Conservation (phyloP, 2,113 vertebrate species). For the Camarhynchus parvulus region DNA sequence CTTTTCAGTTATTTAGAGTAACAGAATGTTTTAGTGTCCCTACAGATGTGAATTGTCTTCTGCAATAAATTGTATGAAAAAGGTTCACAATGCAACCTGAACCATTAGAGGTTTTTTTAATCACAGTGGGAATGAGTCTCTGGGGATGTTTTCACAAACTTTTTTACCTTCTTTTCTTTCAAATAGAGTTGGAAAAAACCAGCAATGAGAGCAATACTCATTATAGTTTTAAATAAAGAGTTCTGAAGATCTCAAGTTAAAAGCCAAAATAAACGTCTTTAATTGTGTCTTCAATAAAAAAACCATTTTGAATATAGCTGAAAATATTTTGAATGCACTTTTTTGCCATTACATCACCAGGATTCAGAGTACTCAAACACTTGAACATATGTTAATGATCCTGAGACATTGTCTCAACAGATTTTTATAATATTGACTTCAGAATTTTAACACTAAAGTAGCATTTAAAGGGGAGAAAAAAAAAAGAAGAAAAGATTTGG, state of each 20-base stretch:
- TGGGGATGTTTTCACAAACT: background rate
- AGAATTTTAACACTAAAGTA: background rate
- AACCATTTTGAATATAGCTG: background rate
- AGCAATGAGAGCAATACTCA: background rate
- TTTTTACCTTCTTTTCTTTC: background rate
- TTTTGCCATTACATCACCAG: background rate
- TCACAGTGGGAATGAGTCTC: background rate
- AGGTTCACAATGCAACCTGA: background rate
- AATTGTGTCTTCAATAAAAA: background rate
- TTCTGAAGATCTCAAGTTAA: background rate
- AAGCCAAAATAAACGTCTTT: background rate
- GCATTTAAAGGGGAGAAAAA: background rate
- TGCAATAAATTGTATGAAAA: background rate
- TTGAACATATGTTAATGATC: background rate
- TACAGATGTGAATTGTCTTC: background rate
- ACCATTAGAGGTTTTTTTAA: background rate
- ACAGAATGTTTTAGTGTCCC: background rate
- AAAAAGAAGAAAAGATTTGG: background rate
- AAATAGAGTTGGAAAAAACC: background rate
- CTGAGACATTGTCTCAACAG: background rate
- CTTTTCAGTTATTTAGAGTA: background rate
- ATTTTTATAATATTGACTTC: background rate
- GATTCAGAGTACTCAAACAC: background rate
- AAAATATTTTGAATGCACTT: background rate
- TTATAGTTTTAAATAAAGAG: background rate